Evolutionary conservation across 2,797 vertebrate genomes (phyloP), one percentile per base, ranked within the genome.

Genomic region (Mastacembelus armatus): DNA sequence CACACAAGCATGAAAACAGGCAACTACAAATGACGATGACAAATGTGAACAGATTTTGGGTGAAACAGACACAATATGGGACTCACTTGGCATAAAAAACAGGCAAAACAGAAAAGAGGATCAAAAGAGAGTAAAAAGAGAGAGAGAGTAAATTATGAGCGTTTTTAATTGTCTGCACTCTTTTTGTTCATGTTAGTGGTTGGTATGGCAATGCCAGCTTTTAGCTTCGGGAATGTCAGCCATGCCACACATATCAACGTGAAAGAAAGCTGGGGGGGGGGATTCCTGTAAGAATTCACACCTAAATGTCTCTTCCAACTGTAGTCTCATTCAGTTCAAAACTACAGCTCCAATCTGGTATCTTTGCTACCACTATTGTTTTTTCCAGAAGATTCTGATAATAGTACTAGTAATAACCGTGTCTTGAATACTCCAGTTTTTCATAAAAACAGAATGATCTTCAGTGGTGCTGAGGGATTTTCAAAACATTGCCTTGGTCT

Each of bases 191-290:
- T 27, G 77, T 51, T 47, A 21, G 66, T 14, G 2, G 89, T 89
- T 81, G 89, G 63, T 74, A 88, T 84, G 78, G 88, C 16, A 11
- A 90, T 75, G 66, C 59, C 50, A 57, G 59, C 12, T 10, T 59
- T 47, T 2, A 45, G 72, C 70, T 59, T 10, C 27, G 48, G 71
- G 91, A 88, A 90, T 88, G 81, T 42, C 43, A 69, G 54, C 57
- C 36, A 18, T 30, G 70, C 47, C 39, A 29, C 78, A 70, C 77
- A 62, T 18, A 49, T 78, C 43, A 51, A 54, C 57, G 44, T 30
- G 45, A 36, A 58, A 62, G 33, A 74, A 51, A 63, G 48, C 54
- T 43, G 36, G n/a, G 42, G 30, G n/a, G 42, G 30, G 49, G 36
- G 29, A 65, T 62, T 57, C 57, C 14, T 42, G 19, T 38, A 5